Base-by-base conservation (phyloP, 2,797 vertebrate species). In the Eulemur rubriventer region DNA sequence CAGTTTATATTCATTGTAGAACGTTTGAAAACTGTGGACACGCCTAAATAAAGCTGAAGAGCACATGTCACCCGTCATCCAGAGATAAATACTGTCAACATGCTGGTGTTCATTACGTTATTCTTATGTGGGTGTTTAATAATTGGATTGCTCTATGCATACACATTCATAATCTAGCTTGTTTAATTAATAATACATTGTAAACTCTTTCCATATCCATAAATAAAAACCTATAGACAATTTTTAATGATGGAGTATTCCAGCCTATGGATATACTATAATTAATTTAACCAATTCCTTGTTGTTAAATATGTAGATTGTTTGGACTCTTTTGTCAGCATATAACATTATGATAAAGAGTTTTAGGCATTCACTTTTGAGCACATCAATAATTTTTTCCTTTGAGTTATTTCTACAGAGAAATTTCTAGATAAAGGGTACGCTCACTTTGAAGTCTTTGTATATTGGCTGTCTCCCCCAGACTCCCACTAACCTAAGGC, bases 11-110 rank as follows among this genome's bases (percentile, higher is more conserved):
- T 92, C 24, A 26, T 76, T 80, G 72, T 7, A 80, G 57, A 67
- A 61, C 10, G 59, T 59, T 82, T 73, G 61, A 59, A 97, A 91
- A 75, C 63, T 57, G 50, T 7, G 85, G 38, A 70, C 80, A 91
- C 87, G 22, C 10, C 33, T 38, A 59, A 50, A 30, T 46, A 38
- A 50, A 87, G 55, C 86, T 59, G 2, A 55, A 48, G 63, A 22
- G 24, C 28, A 57, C 16, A 20, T 13, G 41, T 35, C 33, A 48
- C 18, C 2, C 38, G 6, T 26, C 38, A 52, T 3, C 26, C 35
- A 70, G 76, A 57, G 35, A 33, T 24, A 65, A 76, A 80, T 65
- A 48, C 22, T 41, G 10, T 28, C 48, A 89, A 22, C 28, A 7
- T 1, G 7, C 9, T 24, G 4, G 7, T 35, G 43, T 59, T 48